Base-by-base conservation (phyloP, 2,888 invertebrate species). In the Gisinianus flammeolus region DNA sequence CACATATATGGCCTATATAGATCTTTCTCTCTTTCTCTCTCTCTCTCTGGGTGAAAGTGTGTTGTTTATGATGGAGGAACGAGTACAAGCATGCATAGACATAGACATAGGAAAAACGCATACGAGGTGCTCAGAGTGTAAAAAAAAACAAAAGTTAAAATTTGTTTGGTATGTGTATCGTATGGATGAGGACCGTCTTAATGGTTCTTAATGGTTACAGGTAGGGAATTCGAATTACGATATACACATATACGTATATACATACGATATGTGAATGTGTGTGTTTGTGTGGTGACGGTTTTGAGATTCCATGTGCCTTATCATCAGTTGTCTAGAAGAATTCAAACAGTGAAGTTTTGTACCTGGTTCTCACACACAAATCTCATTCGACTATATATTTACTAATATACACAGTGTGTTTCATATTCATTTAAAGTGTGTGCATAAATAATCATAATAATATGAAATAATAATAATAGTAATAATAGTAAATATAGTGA, bases 301-400 rank as follows among this genome's bases (percentile, higher is more conserved):
- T 62, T 66, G 74, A 22, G 44, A 62, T 66, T 66, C 74, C 74
- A 74, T 74, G 74, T 74, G 74, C 66, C 66, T 74, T 74, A 74
- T 64, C 74, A 26, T 74, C 74, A 74, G 74, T 74, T 74, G 74
- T 62, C 66, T 26, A 74, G 26, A 64, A 44, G 74, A 74, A 44
- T 74, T 74, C 44, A 52, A 35, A 24, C 52, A 74, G 74, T 44
- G 35, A 22, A 62, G 62, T 24, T 10, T 10, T 74, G 66, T 56
- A 56, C n/a, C 71, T 31, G 54, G 2, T 22, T 12, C 24, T 28
- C 31, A 16, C 58, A 24, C 28, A 22, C n/a, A 72, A 1, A 70
- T n/a, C n/a, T n/a, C n/a, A n/a, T n/a, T n/a, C n/a, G n/a, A n/a
- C n/a, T 35, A 35, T 8, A 35, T 35, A 35, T 12, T 35, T 35